Evolutionary conservation across 2,113 vertebrate genomes (phyloP), one percentile per base, ranked within the genome.

Genomic region (Eonycteris spelaea): DNA sequence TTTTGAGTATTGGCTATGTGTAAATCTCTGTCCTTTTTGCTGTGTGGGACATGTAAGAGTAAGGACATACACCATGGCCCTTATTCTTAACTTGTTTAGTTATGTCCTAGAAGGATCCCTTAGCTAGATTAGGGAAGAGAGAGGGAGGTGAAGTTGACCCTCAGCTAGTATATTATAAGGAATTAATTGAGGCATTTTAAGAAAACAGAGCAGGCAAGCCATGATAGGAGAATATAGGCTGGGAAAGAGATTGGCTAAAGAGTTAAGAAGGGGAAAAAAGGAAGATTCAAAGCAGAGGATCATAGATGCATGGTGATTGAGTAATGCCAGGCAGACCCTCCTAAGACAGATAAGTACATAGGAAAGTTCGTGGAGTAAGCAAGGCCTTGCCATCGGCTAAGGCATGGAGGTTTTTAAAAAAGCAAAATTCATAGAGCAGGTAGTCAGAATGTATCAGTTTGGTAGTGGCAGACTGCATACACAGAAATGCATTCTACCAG

Each of bases 131-230:
- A 80, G 38, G 33, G 59, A 19, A 80, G n/a, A 53, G 38, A 53
- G n/a, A 21, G 19, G 67, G 21, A 38, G 33, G 43, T 73, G 12
- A 91, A 57, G 85, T 86, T 83, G 77, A 89, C 43, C 75, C 38
- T 91, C 55, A 48, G n/a, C 71, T 83, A 79, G 24, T 93, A 53
- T 35, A n/a, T 70, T 68, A 82, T 71, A 55, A 92, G 80, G 18
- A 88, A 73, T 87, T 87, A 83, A 78, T 57, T 61, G 45, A 88
- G 16, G 7, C 22, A 75, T 71, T 86, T 90, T 55, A 79, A 80
- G 71, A 94, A 97, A 94, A 84, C 48, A 79, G 18, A 94, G 59
- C 43, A 79, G 40, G 83, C 5, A 95, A 90, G 55, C 70, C 88
- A 40, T 86, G 51, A 43, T 30, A 61, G 8, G 48, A 91, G 74